Evolutionary conservation across 2,113 vertebrate species (phyloP).

Genomic region (Campylomormyrus numenius): DNA sequence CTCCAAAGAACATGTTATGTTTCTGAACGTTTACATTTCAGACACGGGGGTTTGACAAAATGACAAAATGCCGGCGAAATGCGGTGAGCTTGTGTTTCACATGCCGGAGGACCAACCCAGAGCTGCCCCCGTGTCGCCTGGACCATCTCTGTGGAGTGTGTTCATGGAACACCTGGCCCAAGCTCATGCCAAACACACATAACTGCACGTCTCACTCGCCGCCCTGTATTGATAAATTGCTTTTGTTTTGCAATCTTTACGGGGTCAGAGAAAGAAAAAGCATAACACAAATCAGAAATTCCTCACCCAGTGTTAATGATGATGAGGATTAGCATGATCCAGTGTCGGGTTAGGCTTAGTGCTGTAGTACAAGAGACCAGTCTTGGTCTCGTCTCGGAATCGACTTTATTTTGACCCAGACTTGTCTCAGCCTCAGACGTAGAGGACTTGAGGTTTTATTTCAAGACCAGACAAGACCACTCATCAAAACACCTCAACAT

Average conservation of each 20-base stretch:
- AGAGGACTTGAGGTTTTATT: too few species aligned
- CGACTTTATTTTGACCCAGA: too few species aligned
- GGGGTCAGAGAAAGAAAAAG: neutral
- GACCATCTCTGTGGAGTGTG: neutral
- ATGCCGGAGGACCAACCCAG: conserved; percentile 25
- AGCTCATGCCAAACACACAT: neutral
- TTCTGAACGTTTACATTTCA: conserved; percentile 25
- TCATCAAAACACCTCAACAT: too few species aligned
- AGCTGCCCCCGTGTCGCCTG: neutral
- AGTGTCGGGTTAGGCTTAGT: neutral
- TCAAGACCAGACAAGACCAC: too few species aligned
- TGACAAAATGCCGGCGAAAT: conserved; percentile 20
- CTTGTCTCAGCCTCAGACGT: too few species aligned
- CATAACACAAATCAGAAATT: conserved; percentile 15
- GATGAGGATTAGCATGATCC: neutral
- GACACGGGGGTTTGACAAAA: conserved; percentile 28
- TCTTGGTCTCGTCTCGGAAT: too few species aligned
- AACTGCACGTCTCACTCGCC: neutral
- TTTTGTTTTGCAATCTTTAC: neutral
- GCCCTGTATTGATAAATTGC: neutral
- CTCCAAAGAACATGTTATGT: conserved; percentile 22
- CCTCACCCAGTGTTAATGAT: neutral
- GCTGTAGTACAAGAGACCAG: too few species aligned
- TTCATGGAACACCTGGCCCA: neutral
- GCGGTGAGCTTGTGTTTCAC: conserved; percentile 24